Evolutionary conservation across 2,797 vertebrate species (phyloP).

Genomic region (Acropternis orthonyx): DNA sequence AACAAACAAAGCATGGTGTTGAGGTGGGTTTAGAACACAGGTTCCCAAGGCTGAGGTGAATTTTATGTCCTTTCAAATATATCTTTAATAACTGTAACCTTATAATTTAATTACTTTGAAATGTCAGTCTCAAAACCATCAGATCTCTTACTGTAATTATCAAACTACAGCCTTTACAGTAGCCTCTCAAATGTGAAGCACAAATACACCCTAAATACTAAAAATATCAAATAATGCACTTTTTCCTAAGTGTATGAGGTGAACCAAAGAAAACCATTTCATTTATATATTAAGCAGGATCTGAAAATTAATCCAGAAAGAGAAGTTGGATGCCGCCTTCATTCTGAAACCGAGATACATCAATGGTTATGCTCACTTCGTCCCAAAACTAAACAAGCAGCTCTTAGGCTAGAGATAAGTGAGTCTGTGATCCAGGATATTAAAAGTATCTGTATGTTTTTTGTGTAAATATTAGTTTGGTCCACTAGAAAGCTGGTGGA

Average conservation of each 20-base stretch:
- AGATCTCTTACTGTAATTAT: neutral
- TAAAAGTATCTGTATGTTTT: neutral
- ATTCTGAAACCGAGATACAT: neutral
- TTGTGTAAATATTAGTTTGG: neutral
- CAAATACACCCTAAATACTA: neutral
- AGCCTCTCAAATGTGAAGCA: neutral
- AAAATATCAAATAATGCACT: neutral
- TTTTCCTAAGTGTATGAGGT: neutral
- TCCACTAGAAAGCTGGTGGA: neutral
- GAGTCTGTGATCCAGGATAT: neutral
- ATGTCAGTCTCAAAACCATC: neutral
- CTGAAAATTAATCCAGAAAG: neutral
- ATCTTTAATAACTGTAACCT: constrained; percentile 17
- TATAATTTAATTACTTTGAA: constrained; percentile 33
- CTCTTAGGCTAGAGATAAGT: neutral
- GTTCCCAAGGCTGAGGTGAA: neutral
- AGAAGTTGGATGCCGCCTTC: neutral
- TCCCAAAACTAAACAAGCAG: neutral
- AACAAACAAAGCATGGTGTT: constrained; percentile 14
- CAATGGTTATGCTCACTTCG: neutral
- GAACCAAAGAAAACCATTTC: neutral
- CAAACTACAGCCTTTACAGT: neutral
- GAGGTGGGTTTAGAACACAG: neutral
- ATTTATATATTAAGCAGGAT: neutral
- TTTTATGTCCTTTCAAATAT: constrained; percentile 6